Evolutionary conservation across 2,113 vertebrate species (phyloP).

Genomic region (Sisor rabdophorus): DNA sequence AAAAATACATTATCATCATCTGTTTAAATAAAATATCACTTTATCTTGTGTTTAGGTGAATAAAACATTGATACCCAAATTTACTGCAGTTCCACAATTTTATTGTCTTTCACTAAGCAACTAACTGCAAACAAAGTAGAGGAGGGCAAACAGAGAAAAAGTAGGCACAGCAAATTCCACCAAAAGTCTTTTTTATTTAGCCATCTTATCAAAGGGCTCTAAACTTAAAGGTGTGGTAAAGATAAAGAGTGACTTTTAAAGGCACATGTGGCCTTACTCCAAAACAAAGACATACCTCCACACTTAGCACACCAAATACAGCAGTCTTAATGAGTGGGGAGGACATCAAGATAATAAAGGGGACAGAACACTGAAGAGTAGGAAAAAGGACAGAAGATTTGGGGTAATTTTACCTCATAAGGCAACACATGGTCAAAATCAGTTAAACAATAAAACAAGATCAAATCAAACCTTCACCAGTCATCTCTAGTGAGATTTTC

Average conservation of each 20-base stretch:
- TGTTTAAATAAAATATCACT: too few species aligned
- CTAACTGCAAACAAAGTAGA: neutral
- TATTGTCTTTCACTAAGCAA: too few species aligned
- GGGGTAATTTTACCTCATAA: conserved; percentile 36
- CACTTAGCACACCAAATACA: conserved; percentile 31
- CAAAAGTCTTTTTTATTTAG: conserved; percentile 19
- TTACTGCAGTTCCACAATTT: too few species aligned
- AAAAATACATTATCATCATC: too few species aligned
- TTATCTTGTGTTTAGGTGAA: too few species aligned
- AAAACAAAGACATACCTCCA: conserved; percentile 50
- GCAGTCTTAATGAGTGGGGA: conserved; percentile 40
- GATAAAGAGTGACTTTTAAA: conserved; percentile 51
- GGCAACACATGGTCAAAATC: neutral
- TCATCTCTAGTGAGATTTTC: conserved; percentile 7
- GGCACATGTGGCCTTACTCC: conserved; percentile 42
- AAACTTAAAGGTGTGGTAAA: conserved; percentile 34
- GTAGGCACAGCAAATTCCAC: conserved; percentile 19
- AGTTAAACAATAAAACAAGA: neutral
- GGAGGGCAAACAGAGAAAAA: conserved; percentile 10
- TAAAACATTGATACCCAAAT: too few species aligned
- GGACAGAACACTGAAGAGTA: neutral
- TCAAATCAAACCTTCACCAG: neutral
- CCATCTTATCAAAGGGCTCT: conserved; percentile 44
- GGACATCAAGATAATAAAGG: conserved; percentile 37
- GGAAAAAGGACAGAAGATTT: conserved; percentile 30